These are phyloP conservation scores for Cyprinus carpio DNA, from an alignment of 2,113 vertebrate species.

Conservation along the genomic window DNA sequence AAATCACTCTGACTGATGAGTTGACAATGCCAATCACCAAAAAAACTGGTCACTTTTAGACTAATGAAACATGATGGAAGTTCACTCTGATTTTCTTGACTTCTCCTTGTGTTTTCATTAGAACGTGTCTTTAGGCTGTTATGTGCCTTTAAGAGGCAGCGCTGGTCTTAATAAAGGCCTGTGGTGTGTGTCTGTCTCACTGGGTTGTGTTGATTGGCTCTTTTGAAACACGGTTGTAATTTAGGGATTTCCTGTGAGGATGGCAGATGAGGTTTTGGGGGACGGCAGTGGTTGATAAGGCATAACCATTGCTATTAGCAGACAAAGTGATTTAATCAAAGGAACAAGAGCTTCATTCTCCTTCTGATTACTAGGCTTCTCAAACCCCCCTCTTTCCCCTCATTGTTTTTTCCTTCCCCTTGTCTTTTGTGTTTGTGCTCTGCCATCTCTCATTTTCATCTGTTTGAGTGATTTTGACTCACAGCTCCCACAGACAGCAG, in stretches of 20 bases:
- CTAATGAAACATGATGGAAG: not conserved
- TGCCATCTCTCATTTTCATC: conserved; percentile 26
- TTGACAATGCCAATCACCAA: conserved; percentile 7
- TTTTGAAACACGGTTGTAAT: conserved; percentile 53
- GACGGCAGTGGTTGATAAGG: conserved; percentile 32
- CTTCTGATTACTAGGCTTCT: conserved; percentile 44
- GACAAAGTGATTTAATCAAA: conserved; percentile 58
- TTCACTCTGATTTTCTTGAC: not conserved
- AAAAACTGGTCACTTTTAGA: not conserved
- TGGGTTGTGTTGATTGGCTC: conserved; percentile 48
- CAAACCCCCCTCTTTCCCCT: conserved; percentile 9
- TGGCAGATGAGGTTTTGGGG: conserved; percentile 27
- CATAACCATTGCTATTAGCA: conserved; percentile 51
- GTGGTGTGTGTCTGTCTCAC: conserved; percentile 27
- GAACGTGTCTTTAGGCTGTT: not conserved
- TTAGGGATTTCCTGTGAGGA: conserved; percentile 45
- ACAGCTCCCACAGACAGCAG: not conserved
- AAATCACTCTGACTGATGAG: conserved; percentile 9
- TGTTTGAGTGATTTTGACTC: conserved; percentile 7
- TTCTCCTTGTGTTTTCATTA: conserved; percentile 23
- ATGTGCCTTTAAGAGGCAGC: not conserved
- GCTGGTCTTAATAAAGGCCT: conserved; percentile 9
- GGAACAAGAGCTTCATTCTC: conserved; percentile 30
- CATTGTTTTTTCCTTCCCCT: conserved; percentile 24
- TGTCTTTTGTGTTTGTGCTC: conserved; percentile 25